Percentiles rank a stretch among this genome's conserved stretches.
Evolutionary conservation across 2,113 vertebrate genomes (phyloP).

Genomic region (Lichenostomus cassidix): DNA sequence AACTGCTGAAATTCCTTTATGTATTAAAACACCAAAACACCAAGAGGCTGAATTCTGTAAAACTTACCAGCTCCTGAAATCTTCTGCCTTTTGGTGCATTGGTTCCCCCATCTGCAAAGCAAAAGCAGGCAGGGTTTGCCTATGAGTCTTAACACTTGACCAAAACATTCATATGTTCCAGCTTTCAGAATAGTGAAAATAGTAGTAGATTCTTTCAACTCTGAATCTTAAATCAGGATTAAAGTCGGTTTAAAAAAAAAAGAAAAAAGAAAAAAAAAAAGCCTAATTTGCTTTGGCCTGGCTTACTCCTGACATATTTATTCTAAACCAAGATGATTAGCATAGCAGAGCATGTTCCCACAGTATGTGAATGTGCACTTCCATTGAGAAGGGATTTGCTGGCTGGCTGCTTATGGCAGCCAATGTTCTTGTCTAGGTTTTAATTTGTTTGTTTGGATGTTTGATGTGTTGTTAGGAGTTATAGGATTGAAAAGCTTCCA

Average conservation of each 20-base stretch:
- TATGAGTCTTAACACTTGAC: neutral
- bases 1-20: neutral
- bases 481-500: slow-evolving; percentile 42
- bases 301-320: slow-evolving; percentile 16
- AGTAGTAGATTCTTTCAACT: neutral
- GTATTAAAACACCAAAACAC: neutral
- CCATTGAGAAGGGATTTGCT: slow-evolving; percentile 55
- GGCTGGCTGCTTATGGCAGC: slow-evolving; percentile 27
- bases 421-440: slow-evolving; percentile 1
- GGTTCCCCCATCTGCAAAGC: neutral
- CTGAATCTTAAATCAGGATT: neutral
- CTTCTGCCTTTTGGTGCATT: neutral
- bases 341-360: slow-evolving; percentile 14
- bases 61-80: neutral
- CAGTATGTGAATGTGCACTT: neutral
- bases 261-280: neutral
- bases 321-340: slow-evolving; percentile 19
- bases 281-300: slow-evolving; percentile 35
- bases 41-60: neutral
- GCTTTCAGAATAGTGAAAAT: neutral
- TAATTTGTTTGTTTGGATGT: slow-evolving; percentile 63
- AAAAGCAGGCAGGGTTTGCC: neutral
- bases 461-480: slow-evolving; percentile 36
- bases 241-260: neutral
- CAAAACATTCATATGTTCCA: fast-evolving